Base-by-base conservation (phyloP, 2,113 vertebrate genomes). In the Bubo blakistoni region DNA sequence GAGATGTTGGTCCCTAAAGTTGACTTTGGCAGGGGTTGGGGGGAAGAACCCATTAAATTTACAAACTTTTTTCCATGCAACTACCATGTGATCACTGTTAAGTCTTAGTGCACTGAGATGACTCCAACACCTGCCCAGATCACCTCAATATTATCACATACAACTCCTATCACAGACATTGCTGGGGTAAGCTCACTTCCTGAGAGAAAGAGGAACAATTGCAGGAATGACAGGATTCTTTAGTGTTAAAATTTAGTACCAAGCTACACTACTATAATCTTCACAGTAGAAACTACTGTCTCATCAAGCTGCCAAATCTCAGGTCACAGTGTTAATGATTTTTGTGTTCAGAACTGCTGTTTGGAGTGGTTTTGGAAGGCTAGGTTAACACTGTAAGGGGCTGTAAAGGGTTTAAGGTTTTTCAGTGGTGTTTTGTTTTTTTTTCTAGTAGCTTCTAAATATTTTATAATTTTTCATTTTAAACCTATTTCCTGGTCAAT, bases 401-500 rank as follows among this genome's bases (percentile, higher is more conserved):
- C 12, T 86, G 59, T 29, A 88, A 91, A 86, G 3, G 5, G 10
- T 83, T 88, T 81, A 70, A 25, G 29, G 0, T 46, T 86, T 95
- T 91, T 63, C 22, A 74, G 22, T 70, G 13, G 2, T 61, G 10
- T 62, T 65, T 67, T 22, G 4, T 27, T 57, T 89, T 83, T 78
- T 70, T 55, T 72, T 40, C 38, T n/a, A 61, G 54, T 11, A 90
- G 30, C 62, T 54, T 32, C 46, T 88, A 82, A 89, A 96, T 92
- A 44, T 83, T 96, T 81, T 55, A 67, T 80, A 85, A 81, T 80
- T 85, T 32, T 96, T 93, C 71, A 88, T 96, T 96, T 96, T 69
- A 95, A 91, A 92, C 18, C 66, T n/a, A 87, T 81, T 88, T 95
- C 47, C 67, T 92, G 82, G 85, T 89, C 92, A 96, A 84, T 96